phyloP scores from a whole-genome alignment of 2,797 vertebrate genomes.

The Cebuella pygmaea region DNA sequence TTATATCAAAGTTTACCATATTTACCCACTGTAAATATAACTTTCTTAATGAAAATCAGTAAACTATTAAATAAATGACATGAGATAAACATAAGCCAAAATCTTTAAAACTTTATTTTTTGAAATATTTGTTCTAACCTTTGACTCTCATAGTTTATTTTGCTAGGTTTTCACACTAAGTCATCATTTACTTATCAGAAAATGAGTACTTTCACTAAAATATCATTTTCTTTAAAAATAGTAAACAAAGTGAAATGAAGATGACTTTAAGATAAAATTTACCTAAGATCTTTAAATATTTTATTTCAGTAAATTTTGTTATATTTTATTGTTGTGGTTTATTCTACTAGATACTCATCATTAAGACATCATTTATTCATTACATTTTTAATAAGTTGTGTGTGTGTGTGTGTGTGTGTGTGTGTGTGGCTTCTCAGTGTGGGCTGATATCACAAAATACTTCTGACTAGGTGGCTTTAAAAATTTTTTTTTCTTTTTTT shows the following conservation, averaged over 20 bases:
- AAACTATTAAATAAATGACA: not conserved
- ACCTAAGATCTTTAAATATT: not conserved
- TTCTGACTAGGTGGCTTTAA: not conserved
- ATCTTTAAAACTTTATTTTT: not conserved
- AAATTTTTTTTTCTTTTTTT: not conserved
- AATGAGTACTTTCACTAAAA: not conserved
- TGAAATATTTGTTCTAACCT: not conserved
- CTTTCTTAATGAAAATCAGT: not conserved
- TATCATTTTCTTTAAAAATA: not conserved
- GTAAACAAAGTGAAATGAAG: not conserved
- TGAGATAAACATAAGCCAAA: not conserved
- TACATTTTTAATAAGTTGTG: not conserved
- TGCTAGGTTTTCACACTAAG: not conserved
- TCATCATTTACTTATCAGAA: not conserved
- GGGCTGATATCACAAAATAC: not conserved
- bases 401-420: not conserved
- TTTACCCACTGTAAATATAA: not conserved
- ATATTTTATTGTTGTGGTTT: not conserved
- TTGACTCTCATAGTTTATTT: not conserved
- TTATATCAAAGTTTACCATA: not conserved
- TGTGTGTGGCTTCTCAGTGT: not conserved
- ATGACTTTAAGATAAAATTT: not conserved
- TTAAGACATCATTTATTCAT: not conserved
- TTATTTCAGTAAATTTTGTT: not conserved
- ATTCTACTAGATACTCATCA: not conserved